These are phyloP conservation scores for Rafetus swinhoei DNA, from an alignment of 2,113 vertebrate genomes.

Conservation along the genomic window DNA sequence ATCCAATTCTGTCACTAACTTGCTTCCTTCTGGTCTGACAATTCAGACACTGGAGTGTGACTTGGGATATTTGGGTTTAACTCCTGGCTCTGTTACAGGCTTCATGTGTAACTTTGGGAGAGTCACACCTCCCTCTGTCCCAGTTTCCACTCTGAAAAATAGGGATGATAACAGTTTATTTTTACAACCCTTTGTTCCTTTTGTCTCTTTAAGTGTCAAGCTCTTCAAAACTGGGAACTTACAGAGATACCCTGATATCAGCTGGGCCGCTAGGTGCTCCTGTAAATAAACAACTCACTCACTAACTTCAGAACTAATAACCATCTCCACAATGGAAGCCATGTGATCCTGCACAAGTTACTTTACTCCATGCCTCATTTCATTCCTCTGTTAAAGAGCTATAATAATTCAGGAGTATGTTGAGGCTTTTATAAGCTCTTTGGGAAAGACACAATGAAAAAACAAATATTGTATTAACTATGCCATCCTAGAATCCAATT, in stretches of 20 bases:
- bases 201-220: neutral
- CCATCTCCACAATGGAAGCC: neutral
- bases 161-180: neutral
- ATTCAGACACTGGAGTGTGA: neutral
- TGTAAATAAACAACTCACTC: neutral
- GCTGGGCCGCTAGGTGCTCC: neutral
- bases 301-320: neutral
- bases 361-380: neutral
- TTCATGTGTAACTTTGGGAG: neutral
- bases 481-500: neutral
- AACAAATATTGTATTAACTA: neutral
- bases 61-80: neutral
- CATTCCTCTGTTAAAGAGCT: neutral
- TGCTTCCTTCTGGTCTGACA: neutral
- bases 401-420: neutral
- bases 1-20: neutral
- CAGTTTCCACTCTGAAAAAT: neutral
- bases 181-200: neutral
- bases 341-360: neutral
- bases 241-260: slow-evolving; percentile 13
- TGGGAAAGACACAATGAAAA: neutral
- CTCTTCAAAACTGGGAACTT: neutral
- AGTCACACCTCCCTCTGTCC: neutral
- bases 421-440: neutral
- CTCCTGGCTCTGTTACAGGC: neutral